Evolutionary conservation across 2,113 vertebrate species (phyloP).

Genomic region (Cinclus cinclus): DNA sequence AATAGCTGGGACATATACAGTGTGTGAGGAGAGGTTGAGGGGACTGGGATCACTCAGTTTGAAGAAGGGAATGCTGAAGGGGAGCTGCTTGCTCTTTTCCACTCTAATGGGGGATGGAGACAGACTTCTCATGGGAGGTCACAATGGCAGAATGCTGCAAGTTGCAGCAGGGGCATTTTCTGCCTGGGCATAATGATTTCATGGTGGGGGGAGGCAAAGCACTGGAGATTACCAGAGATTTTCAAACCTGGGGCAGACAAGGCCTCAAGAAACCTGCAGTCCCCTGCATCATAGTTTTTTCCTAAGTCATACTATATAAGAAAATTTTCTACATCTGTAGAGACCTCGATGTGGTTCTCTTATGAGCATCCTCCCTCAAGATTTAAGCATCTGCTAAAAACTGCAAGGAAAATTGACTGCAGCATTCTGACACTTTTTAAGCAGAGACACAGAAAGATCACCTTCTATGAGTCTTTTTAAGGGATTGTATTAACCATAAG

Average conservation of each 20-base stretch:
- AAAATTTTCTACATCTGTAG: background rate
- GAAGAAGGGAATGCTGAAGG: background rate
- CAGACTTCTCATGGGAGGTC: background rate
- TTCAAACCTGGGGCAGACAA: background rate
- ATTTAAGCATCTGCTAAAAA: background rate
- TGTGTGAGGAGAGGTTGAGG: background rate
- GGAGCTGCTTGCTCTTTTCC: background rate
- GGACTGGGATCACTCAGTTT: background rate
- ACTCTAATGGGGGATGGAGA: background rate
- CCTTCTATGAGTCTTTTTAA: background rate
- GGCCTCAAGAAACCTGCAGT: background rate
- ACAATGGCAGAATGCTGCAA: background rate
- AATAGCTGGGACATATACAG: background rate
- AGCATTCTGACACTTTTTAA: background rate
- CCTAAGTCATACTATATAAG: background rate
- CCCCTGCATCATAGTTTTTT: background rate
- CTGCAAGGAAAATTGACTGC: background rate
- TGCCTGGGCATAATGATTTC: background rate
- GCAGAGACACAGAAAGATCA: background rate
- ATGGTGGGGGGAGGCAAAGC: background rate
- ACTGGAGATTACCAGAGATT: background rate
- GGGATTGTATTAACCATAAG: background rate
- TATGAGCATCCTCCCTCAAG: background rate
- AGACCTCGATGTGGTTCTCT: background rate
- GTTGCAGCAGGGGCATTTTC: background rate